Base-by-base conservation (phyloP, 2,888 invertebrate species). In the Eugnorisma glareosa region DNA sequence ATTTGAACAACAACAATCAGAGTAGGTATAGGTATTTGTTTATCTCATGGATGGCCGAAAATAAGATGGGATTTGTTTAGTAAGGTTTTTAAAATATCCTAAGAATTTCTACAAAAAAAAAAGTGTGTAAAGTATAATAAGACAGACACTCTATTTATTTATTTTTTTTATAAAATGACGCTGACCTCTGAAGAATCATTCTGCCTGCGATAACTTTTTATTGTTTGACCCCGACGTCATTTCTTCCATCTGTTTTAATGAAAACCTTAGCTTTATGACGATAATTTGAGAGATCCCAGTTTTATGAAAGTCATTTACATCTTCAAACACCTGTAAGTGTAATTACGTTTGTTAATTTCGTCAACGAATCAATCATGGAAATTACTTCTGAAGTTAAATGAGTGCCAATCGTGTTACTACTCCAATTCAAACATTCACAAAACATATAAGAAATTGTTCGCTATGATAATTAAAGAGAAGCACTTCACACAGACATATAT, bases 61-160 rank as follows among this genome's bases (percentile, higher is more conserved):
- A n/a, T n/a, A n/a, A n/a, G n/a, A n/a, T n/a, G n/a, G n/a, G n/a
- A n/a, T n/a, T n/a, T n/a, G n/a, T n/a, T n/a, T n/a, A n/a, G n/a
- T n/a, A n/a, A n/a, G n/a, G n/a, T n/a, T n/a, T n/a, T n/a, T n/a
- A n/a, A n/a, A n/a, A n/a, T n/a, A n/a, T n/a, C n/a, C n/a, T n/a
- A n/a, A n/a, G n/a, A n/a, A n/a, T n/a, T n/a, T n/a, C n/a, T n/a
- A n/a, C n/a, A n/a, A n/a, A n/a, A n/a, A n/a, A n/a, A n/a, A n/a
- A n/a, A n/a, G n/a, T n/a, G n/a, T n/a, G n/a, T n/a, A n/a, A n/a
- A n/a, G n/a, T n/a, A n/a, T 78, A 71, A 77, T 81, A 68, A 82
- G 75, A 82, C 70, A 82, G 75, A 82, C 70, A 83, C 68, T 83
- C 28, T 51, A 83, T 81, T 75, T 71, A 68, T 71, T 67, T 82